Conservation (phyloP, 2,888 invertebrate species). For the Antheraea assamensis region DNA sequence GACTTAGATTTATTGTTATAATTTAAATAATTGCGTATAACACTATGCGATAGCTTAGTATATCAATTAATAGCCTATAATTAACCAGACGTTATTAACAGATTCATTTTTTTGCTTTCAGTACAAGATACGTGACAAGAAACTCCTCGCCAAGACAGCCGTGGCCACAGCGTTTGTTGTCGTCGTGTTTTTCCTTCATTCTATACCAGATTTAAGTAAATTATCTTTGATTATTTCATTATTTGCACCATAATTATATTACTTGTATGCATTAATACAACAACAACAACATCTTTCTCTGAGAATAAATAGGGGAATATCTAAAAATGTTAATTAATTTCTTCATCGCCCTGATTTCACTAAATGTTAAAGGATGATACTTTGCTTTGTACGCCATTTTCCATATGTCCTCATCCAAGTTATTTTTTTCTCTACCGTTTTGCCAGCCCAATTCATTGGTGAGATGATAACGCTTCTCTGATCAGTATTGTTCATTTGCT, state of each 20-base stretch:
- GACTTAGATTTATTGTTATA: too few species aligned
- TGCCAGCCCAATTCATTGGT: too few species aligned
- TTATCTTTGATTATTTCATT: constrained; percentile 30
- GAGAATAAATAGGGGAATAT: neutral
- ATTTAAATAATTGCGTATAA: too few species aligned
- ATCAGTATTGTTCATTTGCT: too few species aligned
- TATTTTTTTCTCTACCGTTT: too few species aligned
- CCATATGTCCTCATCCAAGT: too few species aligned
- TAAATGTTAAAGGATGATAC: too few species aligned
- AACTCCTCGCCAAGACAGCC: constrained; percentile 87
- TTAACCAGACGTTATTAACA: neutral
- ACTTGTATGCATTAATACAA: neutral
- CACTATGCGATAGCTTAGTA: too few species aligned
- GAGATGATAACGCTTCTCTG: too few species aligned
- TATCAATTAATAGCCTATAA: neutral
- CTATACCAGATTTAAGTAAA: constrained; percentile 88
- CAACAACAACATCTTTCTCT: neutral
- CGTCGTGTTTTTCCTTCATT: constrained; percentile 90
- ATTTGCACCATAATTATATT: neutral
- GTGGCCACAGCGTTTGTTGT: constrained; percentile 88
- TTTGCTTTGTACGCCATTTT: too few species aligned
- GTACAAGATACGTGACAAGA: constrained; percentile 91
- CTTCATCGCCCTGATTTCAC: too few species aligned
- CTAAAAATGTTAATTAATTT: too few species aligned
- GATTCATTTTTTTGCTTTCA: constrained; percentile 55